Percentiles rank a stretch among this genome's conserved stretches.
Conservation (phyloP, 2,888 invertebrate genomes). For the Leucania comma region DNA sequence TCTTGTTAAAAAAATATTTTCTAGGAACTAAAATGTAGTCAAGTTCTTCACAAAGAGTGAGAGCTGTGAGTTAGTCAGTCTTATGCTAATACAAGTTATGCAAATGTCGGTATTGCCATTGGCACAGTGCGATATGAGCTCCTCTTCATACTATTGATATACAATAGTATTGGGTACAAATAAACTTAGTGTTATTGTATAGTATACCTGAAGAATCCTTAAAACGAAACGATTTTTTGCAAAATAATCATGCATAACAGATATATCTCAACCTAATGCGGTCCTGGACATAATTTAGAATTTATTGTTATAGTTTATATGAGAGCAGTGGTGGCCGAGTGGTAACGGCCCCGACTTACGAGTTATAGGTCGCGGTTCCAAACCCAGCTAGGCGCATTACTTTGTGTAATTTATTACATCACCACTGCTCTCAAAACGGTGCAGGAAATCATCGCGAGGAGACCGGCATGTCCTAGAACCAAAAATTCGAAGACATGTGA, state of each 20-base stretch:
- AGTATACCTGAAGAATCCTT: no score
- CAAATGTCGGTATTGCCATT: constrained; percentile 64
- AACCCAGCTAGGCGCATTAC: no score
- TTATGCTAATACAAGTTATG: constrained; percentile 70
- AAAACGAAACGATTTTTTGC: neutral
- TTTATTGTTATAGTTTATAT: no score
- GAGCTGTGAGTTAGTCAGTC: constrained; percentile 64
- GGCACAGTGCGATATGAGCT: constrained; percentile 29
- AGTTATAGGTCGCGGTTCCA: no score
- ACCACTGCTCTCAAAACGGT: no score
- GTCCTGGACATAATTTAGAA: neutral
- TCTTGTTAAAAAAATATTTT: constrained; percentile 1
- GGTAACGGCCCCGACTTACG: no score
- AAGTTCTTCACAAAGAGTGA: constrained; percentile 29
- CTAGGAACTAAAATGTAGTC: neutral
- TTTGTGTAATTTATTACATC: no score
- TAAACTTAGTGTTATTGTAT: constrained; percentile 1
- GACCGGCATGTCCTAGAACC: no score
- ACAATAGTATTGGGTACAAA: constrained; percentile 14
- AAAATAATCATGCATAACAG: neutral
- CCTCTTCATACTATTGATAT: neutral
- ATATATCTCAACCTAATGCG: neutral
- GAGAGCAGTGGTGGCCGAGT: no score
- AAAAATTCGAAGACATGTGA: no score
- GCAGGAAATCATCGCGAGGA: no score